A percentile compares a stretch with the other conserved stretches of the same genome.
Evolutionary conservation across 2,113 vertebrate species (phyloP).

Genomic region (Thunnus maccoyii): DNA sequence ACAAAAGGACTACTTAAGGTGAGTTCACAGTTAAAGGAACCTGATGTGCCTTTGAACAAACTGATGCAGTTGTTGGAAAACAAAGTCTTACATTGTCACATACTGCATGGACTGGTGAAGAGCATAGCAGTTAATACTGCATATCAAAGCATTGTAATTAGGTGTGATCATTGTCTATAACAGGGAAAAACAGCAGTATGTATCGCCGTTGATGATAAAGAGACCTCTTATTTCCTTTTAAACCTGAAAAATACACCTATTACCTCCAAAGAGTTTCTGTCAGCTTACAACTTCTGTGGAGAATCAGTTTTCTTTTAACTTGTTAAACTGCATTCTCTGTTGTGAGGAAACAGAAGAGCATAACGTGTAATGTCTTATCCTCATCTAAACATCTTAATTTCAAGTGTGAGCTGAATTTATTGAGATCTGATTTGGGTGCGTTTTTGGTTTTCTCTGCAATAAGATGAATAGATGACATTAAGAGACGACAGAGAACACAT

Average conservation of each 20-base stretch:
- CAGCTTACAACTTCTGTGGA: neutral
- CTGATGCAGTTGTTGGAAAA: too few species aligned
- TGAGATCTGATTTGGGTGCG: constrained; percentile 1
- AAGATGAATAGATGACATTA: constrained; percentile 60
- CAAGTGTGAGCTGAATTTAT: constrained; percentile 25
- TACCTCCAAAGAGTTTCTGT: neutral
- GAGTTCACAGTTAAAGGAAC: too few species aligned
- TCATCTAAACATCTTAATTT: neutral
- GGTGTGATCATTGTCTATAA: too few species aligned
- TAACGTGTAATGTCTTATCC: neutral
- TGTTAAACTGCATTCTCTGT: neutral
- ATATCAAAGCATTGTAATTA: too few species aligned
- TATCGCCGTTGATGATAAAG: neutral
- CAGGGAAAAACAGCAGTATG: neutral
- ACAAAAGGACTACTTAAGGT: too few species aligned
- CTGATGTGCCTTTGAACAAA: too few species aligned
- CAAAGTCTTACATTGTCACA: too few species aligned
- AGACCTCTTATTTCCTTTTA: neutral
- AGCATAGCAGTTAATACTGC: too few species aligned
- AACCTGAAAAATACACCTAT: neutral
- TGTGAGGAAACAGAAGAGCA: constrained; percentile 6
- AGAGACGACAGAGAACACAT: constrained; percentile 32
- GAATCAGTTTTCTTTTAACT: neutral
- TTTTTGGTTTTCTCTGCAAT: constrained; percentile 23
- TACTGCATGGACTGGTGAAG: too few species aligned